Base-by-base conservation (phyloP, 2,797 vertebrate species). In the Zalophus californianus region DNA sequence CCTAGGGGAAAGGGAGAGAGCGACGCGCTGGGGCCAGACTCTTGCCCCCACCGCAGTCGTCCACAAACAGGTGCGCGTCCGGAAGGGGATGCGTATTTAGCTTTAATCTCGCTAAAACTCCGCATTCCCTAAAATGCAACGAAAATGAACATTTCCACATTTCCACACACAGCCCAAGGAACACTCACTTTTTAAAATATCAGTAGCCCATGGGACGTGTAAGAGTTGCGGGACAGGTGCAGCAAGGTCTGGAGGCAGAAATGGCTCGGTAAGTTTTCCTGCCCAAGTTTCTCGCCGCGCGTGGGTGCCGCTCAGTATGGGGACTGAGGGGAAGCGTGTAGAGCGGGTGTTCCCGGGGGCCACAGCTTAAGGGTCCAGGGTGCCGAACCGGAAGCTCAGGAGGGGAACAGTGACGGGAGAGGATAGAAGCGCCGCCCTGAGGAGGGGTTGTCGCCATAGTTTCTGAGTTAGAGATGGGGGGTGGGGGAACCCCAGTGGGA, bases 101-200 rank as follows among this genome's bases (percentile, higher is more conserved):
- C 54, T 38, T 88, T 11, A 14, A 38, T 25, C 84, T 50, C 18
- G 79, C 58, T 66, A 32, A 72, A 70, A 87, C 32, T 5, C 89
- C 44, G 15, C n/a, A 6, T 72, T 73, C 75, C 56, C 64, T 66
- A 52, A 48, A 80, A 91, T 44, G 79, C 91, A 38, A n/a, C 1
- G 25, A 38, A 68, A 73, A 70, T 2, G 48, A 83, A 64, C 64
- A 20, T 58, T 60, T 84, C 91, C 89, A 64, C 64, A 20, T 58
- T 60, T 84, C 91, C 89, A 9, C 60, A 38, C 52, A 70, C 52
- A 86, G 50, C 50, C 93, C 80, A 15, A 87, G 80, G 54, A 70
- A 77, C 94, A 29, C 72, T 91, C 91, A 14, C 41, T 86, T 77
- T 77, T 86, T 20, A 85, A 94, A 94, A 48, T 48, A 79, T 68